Evolutionary conservation across 1,140 invertebrate species (phyloP), one percentile per base, ranked within the genome.

Genomic region (Aleiodes sp.): DNA sequence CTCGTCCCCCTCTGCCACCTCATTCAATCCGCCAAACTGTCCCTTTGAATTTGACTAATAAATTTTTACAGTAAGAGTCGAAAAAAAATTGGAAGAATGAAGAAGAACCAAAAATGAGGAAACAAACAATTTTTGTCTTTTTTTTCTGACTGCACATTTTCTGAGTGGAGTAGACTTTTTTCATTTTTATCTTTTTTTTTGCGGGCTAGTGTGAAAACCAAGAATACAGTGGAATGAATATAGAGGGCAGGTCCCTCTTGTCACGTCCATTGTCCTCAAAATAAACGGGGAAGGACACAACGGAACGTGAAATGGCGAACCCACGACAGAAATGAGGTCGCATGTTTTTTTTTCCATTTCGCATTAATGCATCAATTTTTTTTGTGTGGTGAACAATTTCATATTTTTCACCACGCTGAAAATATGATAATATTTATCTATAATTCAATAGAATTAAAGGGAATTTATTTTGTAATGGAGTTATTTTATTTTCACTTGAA

Each of bases 21-120:
- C n/a, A n/a, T n/a, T n/a, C n/a, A n/a, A n/a, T n/a, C n/a, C n/a
- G 46, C 46, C 46, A 52, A 52, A 52, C 46, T 52, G 46, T 52
- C 46, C 46, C 46, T 52, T 52, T 52, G 19, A 21, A 52, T 52
- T 52, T 52, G 19, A 24, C 2, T 24, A 52, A 52, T 52, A 52
- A 52, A 52, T 52, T 52, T 4, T 52, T 61, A 16, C 39, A 28
- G 41, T 29, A 26, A 63, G 63, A 39, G 33, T 39, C 52, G 57
- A 35, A 62, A 41, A 33, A 31, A 52, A 65, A 24, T 24, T 52
- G 14, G 3, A 21, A 19, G 46, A 24, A 21, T 16, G 46, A 52
- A 24, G 16, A 24, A 12, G 21, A 52, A 52, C 31, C 31, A 52
- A 21, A 19, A 52, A 52, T 46, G 41, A 46, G 46, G 21, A 52